Base-by-base conservation (phyloP, 2,113 vertebrate species). In the Calidris pugnax region DNA sequence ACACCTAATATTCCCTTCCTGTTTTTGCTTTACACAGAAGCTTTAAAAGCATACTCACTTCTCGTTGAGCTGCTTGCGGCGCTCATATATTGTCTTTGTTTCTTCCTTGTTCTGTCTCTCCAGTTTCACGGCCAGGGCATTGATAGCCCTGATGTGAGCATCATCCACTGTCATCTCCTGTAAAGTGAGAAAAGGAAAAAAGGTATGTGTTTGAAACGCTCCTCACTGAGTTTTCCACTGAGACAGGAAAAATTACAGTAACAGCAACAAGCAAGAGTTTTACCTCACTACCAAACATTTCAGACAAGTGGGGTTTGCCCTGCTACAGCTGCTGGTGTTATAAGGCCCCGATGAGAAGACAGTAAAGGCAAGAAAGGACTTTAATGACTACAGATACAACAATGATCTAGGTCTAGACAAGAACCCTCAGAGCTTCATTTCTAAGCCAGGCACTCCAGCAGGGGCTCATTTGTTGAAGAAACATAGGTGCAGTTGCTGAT, bases 141-240 rank as follows among this genome's bases (percentile, higher is more conserved):
- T 98, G 96, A 99, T 98, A 63, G 97, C 94, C 41, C 94, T 98
- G 97, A 99, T 98, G 85, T 98, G 98, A 71, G 98, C 98, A 47
- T 98, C 98, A 1, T 98, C 98, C 89, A 98, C 98, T 2, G 97
- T 98, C 9, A 89, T 93, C 17, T 98, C 98, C 99, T 99, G 28
- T 18, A 30, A 94, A 67, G 55, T 14, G 14, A 79, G 51, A 64
- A 57, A n/a, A n/a, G 47, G 68, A 63, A 33, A 30, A 75, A 64
- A 93, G 12, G 7, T 37, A 4, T 28, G 3, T 7, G 14, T 45
- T 85, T 8, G 18, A 73, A 66, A 50, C 55, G 9, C 26, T 80
- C 45, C 37, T 74, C 48, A 26, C 20, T 6, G 48, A 68, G 10
- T 69, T 94, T 85, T 72, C 33, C 37, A 33, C 19, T 1, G 21